phyloP scores from a whole-genome alignment of 2,113 vertebrate species.

The Dolichallabes microphthalmus region DNA sequence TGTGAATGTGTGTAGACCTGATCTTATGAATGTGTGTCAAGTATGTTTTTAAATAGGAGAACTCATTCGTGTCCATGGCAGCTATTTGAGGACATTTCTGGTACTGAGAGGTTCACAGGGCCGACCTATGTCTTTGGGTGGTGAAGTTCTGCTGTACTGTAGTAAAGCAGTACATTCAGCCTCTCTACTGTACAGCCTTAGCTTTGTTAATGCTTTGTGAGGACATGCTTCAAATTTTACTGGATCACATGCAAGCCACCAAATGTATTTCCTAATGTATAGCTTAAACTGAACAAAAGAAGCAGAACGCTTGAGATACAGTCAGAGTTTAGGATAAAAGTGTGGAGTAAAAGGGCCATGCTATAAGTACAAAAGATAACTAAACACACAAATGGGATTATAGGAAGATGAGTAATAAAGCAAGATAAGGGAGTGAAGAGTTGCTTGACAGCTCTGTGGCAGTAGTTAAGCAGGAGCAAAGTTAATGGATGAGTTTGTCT shows the following conservation, averaged over 20 bases:
- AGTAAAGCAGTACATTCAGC: conserved; percentile 36
- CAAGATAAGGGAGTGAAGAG: not conserved
- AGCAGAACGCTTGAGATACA: no score
- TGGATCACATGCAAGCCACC: not conserved
- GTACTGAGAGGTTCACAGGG: conserved; percentile 12
- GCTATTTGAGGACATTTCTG: not conserved
- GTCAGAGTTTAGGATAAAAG: not conserved
- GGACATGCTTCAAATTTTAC: conserved; percentile 37
- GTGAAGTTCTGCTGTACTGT: not conserved
- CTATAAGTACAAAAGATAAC: not conserved
- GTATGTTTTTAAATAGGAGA: not conserved
- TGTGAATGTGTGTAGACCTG: not conserved
- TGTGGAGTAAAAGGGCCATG: not conserved
- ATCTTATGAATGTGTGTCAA: not conserved
- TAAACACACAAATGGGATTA: not conserved
- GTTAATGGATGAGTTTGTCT: not conserved
- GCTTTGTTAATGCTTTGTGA: conserved; percentile 55
- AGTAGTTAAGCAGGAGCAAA: not conserved
- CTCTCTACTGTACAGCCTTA: conserved; percentile 40
- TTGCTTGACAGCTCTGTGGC: not conserved
- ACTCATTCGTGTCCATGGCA: not conserved
- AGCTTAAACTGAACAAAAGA: conserved; percentile 5
- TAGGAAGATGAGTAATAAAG: not conserved
- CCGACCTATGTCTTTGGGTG: not conserved
- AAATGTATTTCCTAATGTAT: conserved; percentile 6